These are phyloP conservation scores for Oryzias celebensis DNA, from an alignment of 2,113 vertebrate genomes.

Conservation along the genomic window DNA sequence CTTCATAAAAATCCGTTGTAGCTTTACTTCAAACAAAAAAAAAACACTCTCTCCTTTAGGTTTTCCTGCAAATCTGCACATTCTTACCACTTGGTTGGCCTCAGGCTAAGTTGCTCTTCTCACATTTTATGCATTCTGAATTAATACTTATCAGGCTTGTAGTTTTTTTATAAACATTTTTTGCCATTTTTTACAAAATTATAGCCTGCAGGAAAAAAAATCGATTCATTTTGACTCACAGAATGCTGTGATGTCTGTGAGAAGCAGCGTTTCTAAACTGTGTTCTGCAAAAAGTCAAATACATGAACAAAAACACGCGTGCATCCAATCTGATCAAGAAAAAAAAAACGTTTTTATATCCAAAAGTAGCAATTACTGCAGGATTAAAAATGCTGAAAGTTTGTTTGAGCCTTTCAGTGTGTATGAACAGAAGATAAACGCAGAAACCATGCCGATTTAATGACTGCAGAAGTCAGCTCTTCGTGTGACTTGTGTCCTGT, in stretches of 20 bases:
- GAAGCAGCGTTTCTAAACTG: slow-evolving; percentile 40
- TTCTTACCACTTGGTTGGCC: slow-evolving; percentile 3
- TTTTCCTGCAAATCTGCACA: slow-evolving; percentile 6
- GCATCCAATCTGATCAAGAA: slow-evolving; percentile 15
- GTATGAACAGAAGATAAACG: slow-evolving; percentile 49
- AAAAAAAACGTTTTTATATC: slow-evolving; percentile 30
- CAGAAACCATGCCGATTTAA: slow-evolving; percentile 50
- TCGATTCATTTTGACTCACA: slow-evolving; percentile 32
- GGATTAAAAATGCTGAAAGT: slow-evolving; percentile 33
- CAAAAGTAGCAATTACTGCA: slow-evolving; percentile 23
- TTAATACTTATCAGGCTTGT: slow-evolving; percentile 22
- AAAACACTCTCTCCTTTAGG: not conserved
- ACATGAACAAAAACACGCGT: slow-evolving; percentile 14
- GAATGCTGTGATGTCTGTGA: slow-evolving; percentile 42
- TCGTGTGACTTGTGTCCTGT: slow-evolving; percentile 41
- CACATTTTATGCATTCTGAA: slow-evolving; percentile 12
- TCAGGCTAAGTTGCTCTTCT: slow-evolving; percentile 23
- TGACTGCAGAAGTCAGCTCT: slow-evolving; percentile 43
- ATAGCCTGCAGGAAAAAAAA: slow-evolving; percentile 40
- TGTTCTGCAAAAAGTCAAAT: slow-evolving; percentile 6
- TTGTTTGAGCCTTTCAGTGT: slow-evolving; percentile 53
- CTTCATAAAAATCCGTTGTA: too few relatives aligned
- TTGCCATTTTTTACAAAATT: slow-evolving; percentile 44
- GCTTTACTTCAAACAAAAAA: too few relatives aligned
- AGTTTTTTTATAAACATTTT: slow-evolving; percentile 30